Evolutionary conservation across 2,888 invertebrate species (phyloP), one percentile per base, ranked within the genome.

Genomic region (Lysandra coridon): DNA sequence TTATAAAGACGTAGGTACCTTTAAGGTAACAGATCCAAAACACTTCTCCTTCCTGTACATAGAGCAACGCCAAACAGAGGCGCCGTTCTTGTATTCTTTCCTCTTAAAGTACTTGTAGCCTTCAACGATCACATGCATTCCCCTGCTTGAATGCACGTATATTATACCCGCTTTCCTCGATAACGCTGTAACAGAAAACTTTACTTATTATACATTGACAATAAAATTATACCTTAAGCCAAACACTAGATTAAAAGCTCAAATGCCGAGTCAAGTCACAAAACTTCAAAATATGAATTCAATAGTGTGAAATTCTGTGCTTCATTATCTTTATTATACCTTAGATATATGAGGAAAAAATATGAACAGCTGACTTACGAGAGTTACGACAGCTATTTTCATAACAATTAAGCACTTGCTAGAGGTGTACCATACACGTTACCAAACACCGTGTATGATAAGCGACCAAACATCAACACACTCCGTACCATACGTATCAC

Each of bases 21-120:
- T 64, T 3, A 64, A 23, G 4, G 64, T 64, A 30, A 64, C 64
- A 23, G 64, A 10, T 10, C 64, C 64, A 30, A 64, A 64, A 64
- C 64, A 64, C 30, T 30, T 64, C 30, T 64, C 64, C 30, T 64
- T 64, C 1, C 64, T 64, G 64, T 64, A 64, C 64, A 64, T 64
- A 23, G 64, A 10, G 30, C 64, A 64, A 30, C 64, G 64, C 64
- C 64, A 64, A 4, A 64, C 64, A 23, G 64, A 64, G 12, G 64
- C 64, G 4, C 64, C 64, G 4, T 64, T 64, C 23, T 64, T 64
- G 64, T 64, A 64, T 30, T 64, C 64, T 64, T 64, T 64, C 23
- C 64, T 64, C 64, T 64, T 64, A 64, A 64, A 64, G 23, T 64
- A 64, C 64, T 64, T 64, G 64, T 64, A 64, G 30, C 64, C 64